Base-by-base conservation (phyloP, 2,113 vertebrate genomes). In the Cariama cristata region DNA sequence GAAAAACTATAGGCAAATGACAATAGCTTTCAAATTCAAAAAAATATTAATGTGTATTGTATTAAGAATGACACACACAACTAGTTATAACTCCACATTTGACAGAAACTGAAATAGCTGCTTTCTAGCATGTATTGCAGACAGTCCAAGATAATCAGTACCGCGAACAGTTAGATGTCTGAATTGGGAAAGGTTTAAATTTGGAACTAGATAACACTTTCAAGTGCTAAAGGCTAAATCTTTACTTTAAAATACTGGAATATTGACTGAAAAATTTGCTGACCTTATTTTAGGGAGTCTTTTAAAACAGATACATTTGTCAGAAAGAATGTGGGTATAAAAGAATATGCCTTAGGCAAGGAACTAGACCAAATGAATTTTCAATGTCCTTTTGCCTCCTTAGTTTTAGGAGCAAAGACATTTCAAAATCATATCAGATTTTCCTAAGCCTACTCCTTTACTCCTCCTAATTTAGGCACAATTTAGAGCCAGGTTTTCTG, bases 121-220 rank as follows among this genome's bases (percentile, higher is more conserved):
- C 24, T 66, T 89, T 64, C n/a, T 24, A 67, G 30, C 1, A 1
- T 9, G 8, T 71, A 30, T 20, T 0, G 1, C 19, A 68, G 40
- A 35, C 27, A 30, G 35, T 45, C 27, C 20, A 83, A 69, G 21
- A 16, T 82, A 22, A 69, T 52, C 30, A 38, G 11, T 58, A 71
- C 9, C 4, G 6, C 33, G 40, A 58, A 52, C 2, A 4, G 35
- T 28, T 56, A 63, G 22, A 63, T 0, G 6, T 30, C 30, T 42
- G 47, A 50, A 58, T 38, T 1, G 2, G 32, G 63, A 38, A 71
- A 66, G 23, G 40, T 38, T 56, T 50, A 10, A 8, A 33, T 74
- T 74, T 79, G 6, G 4, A 79, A 26, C 11, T 27, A 68, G 30
- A 8, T 35, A 79, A 52, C 28, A 69, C 11, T 79, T 82, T 5